These are phyloP conservation scores for Marmota flaviventris DNA, from an alignment of 2,113 vertebrate species.

Conservation along the genomic window DNA sequence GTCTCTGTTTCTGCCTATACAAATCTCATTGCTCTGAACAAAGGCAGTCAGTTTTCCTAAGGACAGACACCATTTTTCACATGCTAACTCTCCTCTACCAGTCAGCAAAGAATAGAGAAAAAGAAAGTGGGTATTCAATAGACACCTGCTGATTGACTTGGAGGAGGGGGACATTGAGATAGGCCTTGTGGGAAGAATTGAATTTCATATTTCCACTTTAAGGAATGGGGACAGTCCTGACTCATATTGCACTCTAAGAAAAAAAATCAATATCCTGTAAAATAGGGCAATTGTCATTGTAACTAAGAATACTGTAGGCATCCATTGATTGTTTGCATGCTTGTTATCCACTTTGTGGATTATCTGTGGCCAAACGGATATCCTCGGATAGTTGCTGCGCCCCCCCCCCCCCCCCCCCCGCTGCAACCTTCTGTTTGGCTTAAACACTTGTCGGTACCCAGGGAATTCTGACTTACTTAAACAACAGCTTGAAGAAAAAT, in stretches of 20 bases:
- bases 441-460: neutral
- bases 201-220: constrained; percentile 46
- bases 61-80: neutral
- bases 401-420: neutral
- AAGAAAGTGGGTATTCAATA: neutral
- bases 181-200: neutral
- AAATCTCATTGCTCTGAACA: neutral
- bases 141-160: neutral
- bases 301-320: constrained; percentile 5
- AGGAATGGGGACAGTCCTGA: neutral
- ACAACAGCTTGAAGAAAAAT: constrained; percentile 57
- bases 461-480: constrained; percentile 54
- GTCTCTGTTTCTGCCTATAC: neutral
- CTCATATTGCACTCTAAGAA: neutral
- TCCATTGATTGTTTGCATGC: neutral
- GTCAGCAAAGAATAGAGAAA: neutral
- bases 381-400: neutral
- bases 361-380: constrained; percentile 4
- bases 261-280: constrained; percentile 47
- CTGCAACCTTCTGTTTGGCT: constrained; percentile 20
- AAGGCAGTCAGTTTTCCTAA: constrained; percentile 1
- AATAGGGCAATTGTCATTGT: constrained; percentile 36
- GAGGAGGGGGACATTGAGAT: neutral
- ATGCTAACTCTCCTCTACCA: neutral
- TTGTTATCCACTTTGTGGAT: constrained; percentile 59